phyloP scores from a whole-genome alignment of 2,888 invertebrate species.

The Opisthograptis luteolata region DNA sequence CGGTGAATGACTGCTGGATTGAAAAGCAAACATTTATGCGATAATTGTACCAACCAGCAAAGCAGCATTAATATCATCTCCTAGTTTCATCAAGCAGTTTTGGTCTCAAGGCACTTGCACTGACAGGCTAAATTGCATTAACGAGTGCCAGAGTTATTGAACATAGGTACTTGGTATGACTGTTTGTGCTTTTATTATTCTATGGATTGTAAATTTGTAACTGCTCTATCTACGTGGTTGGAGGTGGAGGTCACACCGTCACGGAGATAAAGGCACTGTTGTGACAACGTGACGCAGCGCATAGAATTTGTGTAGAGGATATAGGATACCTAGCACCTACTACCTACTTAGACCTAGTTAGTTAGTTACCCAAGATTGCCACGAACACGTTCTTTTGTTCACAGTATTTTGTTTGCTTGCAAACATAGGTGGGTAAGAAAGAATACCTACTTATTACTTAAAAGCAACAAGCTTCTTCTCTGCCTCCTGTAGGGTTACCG shows the following conservation, averaged over 20 bases:
- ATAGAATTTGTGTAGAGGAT: too few species aligned
- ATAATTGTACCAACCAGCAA: slow-evolving; percentile 16
- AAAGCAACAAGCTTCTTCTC: too few species aligned
- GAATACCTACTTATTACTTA: too few species aligned
- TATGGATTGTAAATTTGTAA: slow-evolving; percentile 1
- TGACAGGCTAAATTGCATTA: slow-evolving; percentile 1
- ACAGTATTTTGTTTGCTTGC: too few species aligned
- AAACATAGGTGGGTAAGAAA: too few species aligned
- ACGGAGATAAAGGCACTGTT: not conserved
- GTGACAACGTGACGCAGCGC: slow-evolving; percentile 9
- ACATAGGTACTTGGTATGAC: not conserved
- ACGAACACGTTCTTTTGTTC: too few species aligned
- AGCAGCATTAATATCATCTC: not conserved
- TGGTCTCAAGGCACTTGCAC: not conserved
- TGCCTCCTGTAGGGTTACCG: too few species aligned
- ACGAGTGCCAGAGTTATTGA: not conserved
- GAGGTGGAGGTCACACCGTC: not conserved
- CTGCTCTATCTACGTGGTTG: not conserved
- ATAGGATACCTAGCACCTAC: too few species aligned
- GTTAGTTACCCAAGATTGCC: too few species aligned
- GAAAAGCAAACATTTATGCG: slow-evolving; percentile 45
- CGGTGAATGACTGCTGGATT: slow-evolving; percentile 59
- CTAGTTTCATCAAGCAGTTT: not conserved
- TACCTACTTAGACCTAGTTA: too few species aligned
- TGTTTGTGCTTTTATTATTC: not conserved